Evolutionary conservation across 2,888 invertebrate species (phyloP), one percentile per base, ranked within the genome.

Genomic region (Petrolisthes cinctipes): DNA sequence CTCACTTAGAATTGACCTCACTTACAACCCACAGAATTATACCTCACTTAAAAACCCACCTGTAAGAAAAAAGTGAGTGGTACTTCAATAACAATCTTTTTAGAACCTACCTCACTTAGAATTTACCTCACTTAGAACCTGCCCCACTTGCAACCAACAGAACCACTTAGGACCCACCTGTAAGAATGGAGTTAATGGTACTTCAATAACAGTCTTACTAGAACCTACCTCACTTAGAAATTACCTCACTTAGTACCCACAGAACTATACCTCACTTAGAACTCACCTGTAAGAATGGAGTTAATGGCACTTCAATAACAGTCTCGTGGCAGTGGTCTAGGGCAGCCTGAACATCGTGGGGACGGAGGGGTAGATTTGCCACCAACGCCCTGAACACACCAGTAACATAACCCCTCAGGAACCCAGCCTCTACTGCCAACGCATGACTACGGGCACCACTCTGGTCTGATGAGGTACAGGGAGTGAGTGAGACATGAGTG

Each of bases 261-360:
- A 37, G 37, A 37, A 37, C 37, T 2, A 37, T 37, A 37, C 37
- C 66, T 66, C 66, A 11, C 14, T 11, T 9, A 11, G 6, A 56
- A 14, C 79, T 80, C 17, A 91, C 90, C 86, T 94, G 94, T 76
- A 96, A 93, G 92, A 95, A 96, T 90, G 95, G 94, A 0, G 95
- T 95, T 86, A 96, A 95, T 92, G 96, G 95, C 90, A 96, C 94
- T 92, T 95, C 95, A 82, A 95, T 93, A 4, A 95, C 92, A 9
- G 94, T 94, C 93, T 96, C 95, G 91, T 95, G 95, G 92, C 96
- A 96, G 91, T 95, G 95, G 91, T 95, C 95, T 91, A 96, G 95
- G 54, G 95, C 95, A 9, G 95, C 94, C 90, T 95, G 95, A 90
- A 96, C 94, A 92, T 96, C 96, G 76, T 94, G 93, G 76, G 93